These are phyloP conservation scores for Neoarius graeffei DNA, from an alignment of 2,113 vertebrate species.

Conservation along the genomic window DNA sequence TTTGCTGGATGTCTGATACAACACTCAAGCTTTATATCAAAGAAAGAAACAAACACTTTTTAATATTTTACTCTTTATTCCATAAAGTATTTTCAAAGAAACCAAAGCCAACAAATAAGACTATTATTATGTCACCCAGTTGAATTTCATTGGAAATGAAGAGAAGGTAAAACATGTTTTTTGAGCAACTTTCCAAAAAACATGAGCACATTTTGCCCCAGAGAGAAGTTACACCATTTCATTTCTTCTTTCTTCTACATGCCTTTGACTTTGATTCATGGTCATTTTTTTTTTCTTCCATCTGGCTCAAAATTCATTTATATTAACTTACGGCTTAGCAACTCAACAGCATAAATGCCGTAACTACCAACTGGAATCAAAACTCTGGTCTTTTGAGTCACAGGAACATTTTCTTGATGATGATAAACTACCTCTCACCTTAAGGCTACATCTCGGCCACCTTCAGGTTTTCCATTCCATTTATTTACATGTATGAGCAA, in stretches of 20 bases:
- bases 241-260: neutral
- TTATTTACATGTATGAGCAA: conserved; percentile 23
- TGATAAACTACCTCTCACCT: conserved; percentile 2
- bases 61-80: neutral
- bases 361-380: neutral
- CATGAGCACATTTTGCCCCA: neutral
- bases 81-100: neutral
- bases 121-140: neutral
- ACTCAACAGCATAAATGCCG: neutral
- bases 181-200: conserved; percentile 25
- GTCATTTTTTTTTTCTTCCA: neutral
- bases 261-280: neutral
- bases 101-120: neutral
- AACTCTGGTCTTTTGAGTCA: neutral
- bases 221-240: neutral
- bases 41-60: neutral
- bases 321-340: neutral
- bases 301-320: neutral
- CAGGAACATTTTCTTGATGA: neutral
- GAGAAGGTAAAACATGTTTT: conserved; percentile 10
- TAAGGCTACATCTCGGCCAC: conserved; percentile 15
- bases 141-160: conserved; percentile 15
- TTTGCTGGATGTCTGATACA: neutral
- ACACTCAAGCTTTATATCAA: neutral
- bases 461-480: neutral